Percentiles rank a stretch among this genome's conserved stretches.
Evolutionary conservation across 2,888 invertebrate species (phyloP).

Genomic region (Eurytoma californica): DNA sequence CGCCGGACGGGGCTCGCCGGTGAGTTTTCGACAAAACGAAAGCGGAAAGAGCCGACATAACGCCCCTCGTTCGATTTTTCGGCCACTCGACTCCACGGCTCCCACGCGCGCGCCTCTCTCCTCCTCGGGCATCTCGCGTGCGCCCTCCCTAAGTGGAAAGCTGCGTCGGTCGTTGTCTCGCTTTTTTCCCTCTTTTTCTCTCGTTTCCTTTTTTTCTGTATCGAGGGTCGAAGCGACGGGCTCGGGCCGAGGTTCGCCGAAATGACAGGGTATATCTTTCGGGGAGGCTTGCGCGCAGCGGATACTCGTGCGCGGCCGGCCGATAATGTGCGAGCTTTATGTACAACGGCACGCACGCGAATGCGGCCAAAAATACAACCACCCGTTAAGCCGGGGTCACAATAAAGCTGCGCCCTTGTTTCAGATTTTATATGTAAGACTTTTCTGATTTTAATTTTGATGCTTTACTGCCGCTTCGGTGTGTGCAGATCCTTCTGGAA

Average conservation of each 20-base stretch:
- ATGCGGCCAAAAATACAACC: background rate
- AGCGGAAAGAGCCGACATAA: conserved; percentile 24
- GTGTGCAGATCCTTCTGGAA: no score
- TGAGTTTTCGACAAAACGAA: conserved; percentile 44
- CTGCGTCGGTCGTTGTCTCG: conserved; percentile 23
- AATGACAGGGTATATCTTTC: conserved; percentile 36
- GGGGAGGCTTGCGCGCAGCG: background rate
- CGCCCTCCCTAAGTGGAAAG: conserved; percentile 45
- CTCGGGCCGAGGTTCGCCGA: conserved; percentile 22
- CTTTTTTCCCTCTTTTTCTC: conserved; percentile 3
- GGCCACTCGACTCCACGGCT: conserved; percentile 21
- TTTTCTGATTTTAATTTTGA: background rate
- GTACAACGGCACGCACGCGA: background rate
- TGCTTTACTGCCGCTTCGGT: no score
- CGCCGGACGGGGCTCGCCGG: background rate
- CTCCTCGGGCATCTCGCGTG: background rate
- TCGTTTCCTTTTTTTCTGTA: background rate
- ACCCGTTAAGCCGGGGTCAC: background rate
- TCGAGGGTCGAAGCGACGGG: background rate
- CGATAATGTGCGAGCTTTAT: conserved; percentile 20
- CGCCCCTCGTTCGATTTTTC: conserved; percentile 44
- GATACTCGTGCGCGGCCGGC: background rate
- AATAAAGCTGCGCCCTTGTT: background rate
- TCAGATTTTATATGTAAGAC: background rate
- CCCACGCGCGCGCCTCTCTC: background rate